Percentiles rank a stretch among this genome's conserved stretches.
These are phyloP conservation scores for Adelosebastes latens DNA, from an alignment of 2,797 vertebrate genomes.

Conservation along the genomic window DNA sequence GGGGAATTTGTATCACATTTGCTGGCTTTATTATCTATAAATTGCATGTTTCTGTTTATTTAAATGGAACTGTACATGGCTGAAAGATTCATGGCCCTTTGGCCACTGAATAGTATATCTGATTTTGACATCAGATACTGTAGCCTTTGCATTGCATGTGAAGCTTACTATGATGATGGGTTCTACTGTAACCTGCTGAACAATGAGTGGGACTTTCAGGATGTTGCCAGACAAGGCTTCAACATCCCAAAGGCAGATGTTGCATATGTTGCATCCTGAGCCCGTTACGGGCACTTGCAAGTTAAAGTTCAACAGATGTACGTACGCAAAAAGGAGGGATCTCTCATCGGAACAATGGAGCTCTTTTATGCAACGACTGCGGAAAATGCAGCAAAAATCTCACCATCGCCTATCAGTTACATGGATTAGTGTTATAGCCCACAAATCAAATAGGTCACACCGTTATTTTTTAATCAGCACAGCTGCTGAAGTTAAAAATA, in stretches of 20 bases:
- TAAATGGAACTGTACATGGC: constrained; percentile 74
- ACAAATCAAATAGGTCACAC: constrained; percentile 23
- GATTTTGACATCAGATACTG: constrained; percentile 48
- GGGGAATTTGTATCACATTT: constrained; percentile 63
- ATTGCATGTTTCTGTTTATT: constrained; percentile 67
- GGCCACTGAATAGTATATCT: constrained; percentile 46
- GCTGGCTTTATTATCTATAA: constrained; percentile 72
- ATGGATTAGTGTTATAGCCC: constrained; percentile 55
- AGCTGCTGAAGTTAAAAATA: constrained; percentile 45
- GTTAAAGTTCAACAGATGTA: constrained; percentile 55
- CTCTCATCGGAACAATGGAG: constrained; percentile 26
- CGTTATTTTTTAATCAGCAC: constrained; percentile 40
- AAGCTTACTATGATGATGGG: constrained; percentile 43
- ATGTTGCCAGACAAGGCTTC: constrained; percentile 43
- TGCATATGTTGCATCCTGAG: constrained; percentile 74
- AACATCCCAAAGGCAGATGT: constrained; percentile 64
- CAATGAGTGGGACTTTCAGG: constrained; percentile 40
- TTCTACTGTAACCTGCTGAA: constrained; percentile 46
- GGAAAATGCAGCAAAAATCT: constrained; percentile 59
- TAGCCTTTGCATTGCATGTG: constrained; percentile 46
- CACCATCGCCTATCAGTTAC: constrained; percentile 24
- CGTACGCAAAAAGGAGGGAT: constrained; percentile 36
- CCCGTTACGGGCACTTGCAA: constrained; percentile 51
- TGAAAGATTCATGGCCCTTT: constrained; percentile 48
- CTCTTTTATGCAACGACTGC: constrained; percentile 50